Conservation (phyloP, 2,113 vertebrate genomes). For the Hyla sarda region DNA sequence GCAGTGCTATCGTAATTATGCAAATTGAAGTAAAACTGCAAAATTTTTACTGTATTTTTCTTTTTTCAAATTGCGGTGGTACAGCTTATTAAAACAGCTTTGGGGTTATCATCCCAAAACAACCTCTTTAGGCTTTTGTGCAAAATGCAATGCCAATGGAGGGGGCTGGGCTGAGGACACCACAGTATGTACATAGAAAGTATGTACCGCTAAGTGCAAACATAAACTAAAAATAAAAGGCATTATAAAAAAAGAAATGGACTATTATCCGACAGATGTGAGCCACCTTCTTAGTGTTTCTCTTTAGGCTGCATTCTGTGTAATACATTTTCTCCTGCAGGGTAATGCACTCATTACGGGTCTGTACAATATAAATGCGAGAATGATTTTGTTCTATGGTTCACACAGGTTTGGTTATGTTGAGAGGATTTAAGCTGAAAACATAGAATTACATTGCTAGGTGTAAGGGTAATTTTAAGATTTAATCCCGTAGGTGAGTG, state of each 20-base stretch:
- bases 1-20: too few species aligned
- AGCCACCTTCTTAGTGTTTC: background rate
- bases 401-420: background rate
- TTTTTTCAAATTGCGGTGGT: too few species aligned
- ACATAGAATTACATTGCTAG: constrained; percentile 22
- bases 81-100: too few species aligned
- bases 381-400: background rate
- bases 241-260: background rate
- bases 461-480: constrained; percentile 16
- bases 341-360: constrained; percentile 35
- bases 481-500: constrained; percentile 25
- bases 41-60: too few species aligned
- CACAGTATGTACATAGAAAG: too few species aligned
- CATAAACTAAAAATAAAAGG: too few species aligned
- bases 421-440: background rate
- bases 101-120: too few species aligned
- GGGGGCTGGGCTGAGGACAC: too few species aligned
- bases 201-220: too few species aligned
- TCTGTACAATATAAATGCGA: constrained; percentile 6
- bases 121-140: too few species aligned
- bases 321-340: constrained; percentile 23
- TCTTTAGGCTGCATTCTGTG: background rate
- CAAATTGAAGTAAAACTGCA: too few species aligned
- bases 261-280: background rate
- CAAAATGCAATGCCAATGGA: too few species aligned